These are phyloP conservation scores for Torymus texanus DNA, from an alignment of 2,888 invertebrate species.

Conservation along the genomic window DNA sequence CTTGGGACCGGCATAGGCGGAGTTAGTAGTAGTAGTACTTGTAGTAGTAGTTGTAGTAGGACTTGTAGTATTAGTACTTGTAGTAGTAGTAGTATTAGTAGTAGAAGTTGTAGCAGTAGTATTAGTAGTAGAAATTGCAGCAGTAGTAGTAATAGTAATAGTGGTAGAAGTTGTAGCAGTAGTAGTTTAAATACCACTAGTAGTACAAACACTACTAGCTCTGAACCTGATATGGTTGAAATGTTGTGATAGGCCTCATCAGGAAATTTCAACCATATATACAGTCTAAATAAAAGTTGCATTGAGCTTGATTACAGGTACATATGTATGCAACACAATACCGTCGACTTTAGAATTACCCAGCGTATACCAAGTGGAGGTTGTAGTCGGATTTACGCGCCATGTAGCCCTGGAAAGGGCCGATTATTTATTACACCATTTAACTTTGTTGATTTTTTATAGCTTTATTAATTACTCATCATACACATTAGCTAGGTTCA, in stretches of 20 bases:
- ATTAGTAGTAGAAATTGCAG: not conserved
- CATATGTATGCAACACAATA: not conserved
- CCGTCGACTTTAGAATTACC: not conserved
- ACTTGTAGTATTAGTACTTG: not conserved
- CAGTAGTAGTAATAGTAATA: not conserved
- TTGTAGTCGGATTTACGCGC: not conserved
- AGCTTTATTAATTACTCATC: not conserved
- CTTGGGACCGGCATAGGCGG: not conserved
- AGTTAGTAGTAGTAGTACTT: not conserved
- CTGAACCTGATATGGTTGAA: not conserved
- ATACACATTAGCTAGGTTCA: not conserved
- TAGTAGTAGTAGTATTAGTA: not conserved
- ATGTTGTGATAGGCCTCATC: not conserved
- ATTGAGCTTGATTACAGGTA: not conserved
- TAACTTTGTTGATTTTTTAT: not conserved
- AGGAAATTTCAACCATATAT: not conserved
- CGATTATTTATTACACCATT: not conserved
- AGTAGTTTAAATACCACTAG: not conserved
- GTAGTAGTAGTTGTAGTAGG: not conserved
- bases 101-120: not conserved
- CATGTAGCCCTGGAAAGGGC: not conserved
- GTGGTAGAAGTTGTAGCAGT: not conserved
- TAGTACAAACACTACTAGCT: not conserved
- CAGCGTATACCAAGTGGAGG: conserved; percentile 1
- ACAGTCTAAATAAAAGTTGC: conserved; percentile 1